Conservation (phyloP, 2,113 vertebrate species). For the Macaca mulatta region DNA sequence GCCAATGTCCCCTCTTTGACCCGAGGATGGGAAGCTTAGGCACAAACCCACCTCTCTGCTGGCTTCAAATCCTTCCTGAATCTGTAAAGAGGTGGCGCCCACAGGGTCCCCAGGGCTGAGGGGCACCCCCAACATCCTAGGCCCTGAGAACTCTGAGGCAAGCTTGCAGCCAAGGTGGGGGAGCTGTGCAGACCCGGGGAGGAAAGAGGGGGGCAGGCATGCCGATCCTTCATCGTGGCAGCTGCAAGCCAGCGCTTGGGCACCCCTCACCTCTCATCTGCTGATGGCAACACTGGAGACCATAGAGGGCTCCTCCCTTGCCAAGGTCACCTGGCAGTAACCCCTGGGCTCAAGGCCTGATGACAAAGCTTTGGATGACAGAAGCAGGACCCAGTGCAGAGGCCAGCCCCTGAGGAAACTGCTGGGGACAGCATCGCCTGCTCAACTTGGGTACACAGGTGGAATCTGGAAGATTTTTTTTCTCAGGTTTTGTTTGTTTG, state of each 20-base stretch:
- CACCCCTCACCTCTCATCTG: rapidly evolving
- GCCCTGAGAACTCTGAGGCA: neutral
- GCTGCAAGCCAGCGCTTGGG: neutral
- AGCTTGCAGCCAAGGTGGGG: neutral
- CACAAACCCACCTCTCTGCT: neutral
- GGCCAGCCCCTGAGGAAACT: neutral
- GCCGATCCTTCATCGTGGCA: rapidly evolving
- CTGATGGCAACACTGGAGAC: neutral
- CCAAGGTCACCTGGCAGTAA: neutral
- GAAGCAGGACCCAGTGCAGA: neutral
- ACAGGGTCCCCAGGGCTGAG: neutral
- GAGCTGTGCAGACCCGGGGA: neutral
- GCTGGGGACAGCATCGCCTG: rapidly evolving
- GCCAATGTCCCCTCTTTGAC: neutral
- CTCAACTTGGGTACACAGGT: rapidly evolving
- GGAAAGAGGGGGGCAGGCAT: rapidly evolving
- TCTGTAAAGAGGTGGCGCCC: neutral
- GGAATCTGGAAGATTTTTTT: neutral
- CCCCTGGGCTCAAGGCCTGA: neutral
- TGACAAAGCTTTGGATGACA: neutral
- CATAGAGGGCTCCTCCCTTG: neutral
- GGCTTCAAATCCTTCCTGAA: neutral
- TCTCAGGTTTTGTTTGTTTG: too few relatives aligned
- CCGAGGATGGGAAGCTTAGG: neutral
- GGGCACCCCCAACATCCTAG: rapidly evolving